These are phyloP conservation scores for Scomber scombrus DNA, from an alignment of 2,113 vertebrate species.

Conservation along the genomic window DNA sequence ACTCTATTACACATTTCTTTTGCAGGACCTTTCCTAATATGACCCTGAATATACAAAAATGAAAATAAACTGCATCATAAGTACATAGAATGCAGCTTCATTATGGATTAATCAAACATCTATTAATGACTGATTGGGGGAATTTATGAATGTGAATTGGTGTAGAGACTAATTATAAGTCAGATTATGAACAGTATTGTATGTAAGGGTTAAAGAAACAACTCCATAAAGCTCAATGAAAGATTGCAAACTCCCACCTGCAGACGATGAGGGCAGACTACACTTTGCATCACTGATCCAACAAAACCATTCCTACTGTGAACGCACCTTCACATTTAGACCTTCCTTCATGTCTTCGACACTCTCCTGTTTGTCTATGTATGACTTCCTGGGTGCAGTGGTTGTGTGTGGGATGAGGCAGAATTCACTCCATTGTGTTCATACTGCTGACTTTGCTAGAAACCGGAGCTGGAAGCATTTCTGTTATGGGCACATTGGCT, in stretches of 20 bases:
- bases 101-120: no score
- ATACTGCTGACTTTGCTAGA: slow-evolving; percentile 64
- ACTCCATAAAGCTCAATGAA: slow-evolving; percentile 2
- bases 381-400: slow-evolving; percentile 34
- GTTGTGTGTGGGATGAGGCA: background rate
- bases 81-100: no score
- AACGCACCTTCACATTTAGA: slow-evolving; percentile 31
- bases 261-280: background rate
- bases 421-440: slow-evolving; percentile 50
- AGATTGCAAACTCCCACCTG: background rate
- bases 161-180: no score
- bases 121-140: no score
- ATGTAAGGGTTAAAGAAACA: no score
- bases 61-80: no score
- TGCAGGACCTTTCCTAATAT: no score
- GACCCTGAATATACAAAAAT: no score
- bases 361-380: slow-evolving; percentile 9
- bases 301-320: slow-evolving; percentile 31
- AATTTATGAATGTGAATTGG: no score
- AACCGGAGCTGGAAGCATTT: slow-evolving; percentile 48
- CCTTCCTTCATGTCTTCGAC: background rate
- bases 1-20: no score
- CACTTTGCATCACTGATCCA: slow-evolving; percentile 23
- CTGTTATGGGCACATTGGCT: slow-evolving; percentile 53
- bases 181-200: no score